Base-by-base conservation (phyloP, 2,113 vertebrate genomes). In the Pachypanchax playfairii region DNA sequence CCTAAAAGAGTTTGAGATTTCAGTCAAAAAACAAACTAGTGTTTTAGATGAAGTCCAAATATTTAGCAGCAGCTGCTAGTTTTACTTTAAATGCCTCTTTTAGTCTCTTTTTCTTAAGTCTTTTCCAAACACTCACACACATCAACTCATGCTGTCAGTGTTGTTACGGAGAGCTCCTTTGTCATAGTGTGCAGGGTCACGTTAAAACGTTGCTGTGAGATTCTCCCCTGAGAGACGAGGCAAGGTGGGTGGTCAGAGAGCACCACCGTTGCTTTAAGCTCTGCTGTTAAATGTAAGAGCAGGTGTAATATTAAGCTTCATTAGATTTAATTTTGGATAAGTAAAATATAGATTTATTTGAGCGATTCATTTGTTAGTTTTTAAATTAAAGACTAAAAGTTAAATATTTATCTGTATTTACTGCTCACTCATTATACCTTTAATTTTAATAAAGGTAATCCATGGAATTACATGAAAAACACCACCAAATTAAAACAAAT, bases 161-260 rank as follows among this genome's bases (percentile, higher is more conserved):
- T n/a, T 74, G 65, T 85, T 80, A 87, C 87, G 69, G 87, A 89
- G 82, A 64, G 77, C 65, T 68, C 59, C 75, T 75, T 87, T 83
- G 83, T 85, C 59, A 61, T 67, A 59, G 56, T 70, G 79, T 60
- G 79, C 79, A 54, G 80, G 80, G 83, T 84, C 87, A 75, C 62
- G 79, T 71, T 76, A 80, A 83, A 78, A 89, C 78, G 75, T 77
- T 56, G 66, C 79, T 46, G 52, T 67, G 58, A 39, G 47, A 8
- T 79, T 58, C 39, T 80, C 83, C 81, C 70, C 28, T 13, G 85
- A 79, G 83, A 84, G 50, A 72, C 5, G 15, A 42, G 50, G 61
- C 85, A 2, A 65, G 70, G 75, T 89, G 85, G 87, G 87, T 87
- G 87, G 85, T 81, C 85, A 81, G 61, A 31, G 55, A 39, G 38